phyloP scores from a whole-genome alignment of 2,113 vertebrate species.

The Takifugu bimaculatus region DNA sequence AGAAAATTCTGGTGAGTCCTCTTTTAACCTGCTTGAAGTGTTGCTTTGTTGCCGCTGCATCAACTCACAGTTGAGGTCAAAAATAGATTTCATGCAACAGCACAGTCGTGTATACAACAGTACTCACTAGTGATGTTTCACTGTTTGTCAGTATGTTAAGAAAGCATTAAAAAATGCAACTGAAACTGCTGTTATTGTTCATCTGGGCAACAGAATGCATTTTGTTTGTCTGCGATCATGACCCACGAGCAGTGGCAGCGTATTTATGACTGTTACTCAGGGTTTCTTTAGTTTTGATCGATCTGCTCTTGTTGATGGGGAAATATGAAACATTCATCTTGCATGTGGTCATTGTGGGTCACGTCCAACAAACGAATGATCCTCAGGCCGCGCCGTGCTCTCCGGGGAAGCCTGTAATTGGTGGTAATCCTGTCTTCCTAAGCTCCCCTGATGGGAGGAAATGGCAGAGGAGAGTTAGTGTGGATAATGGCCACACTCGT shows the following conservation, averaged over 20 bases:
- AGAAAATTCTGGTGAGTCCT: conserved; percentile 63
- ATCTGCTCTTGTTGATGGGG: conserved; percentile 19
- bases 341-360: conserved; percentile 31
- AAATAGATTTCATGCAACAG: too few relatives aligned
- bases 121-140: too few relatives aligned
- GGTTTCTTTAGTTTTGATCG: conserved; percentile 24
- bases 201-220: too few relatives aligned
- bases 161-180: too few relatives aligned
- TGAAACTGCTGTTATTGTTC: too few relatives aligned
- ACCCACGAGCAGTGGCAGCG: too few relatives aligned
- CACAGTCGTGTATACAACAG: too few relatives aligned
- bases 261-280: background rate
- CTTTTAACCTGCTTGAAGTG: conserved; percentile 6
- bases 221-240: too few relatives aligned
- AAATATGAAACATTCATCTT: conserved; percentile 39
- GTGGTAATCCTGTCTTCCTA: conserved; percentile 63
- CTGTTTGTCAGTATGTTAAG: too few relatives aligned
- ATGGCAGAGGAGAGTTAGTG: conserved; percentile 36
- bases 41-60: background rate
- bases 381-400: conserved; percentile 27
- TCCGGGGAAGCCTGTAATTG: conserved; percentile 57
- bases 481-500: conserved; percentile 47
- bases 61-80: too few relatives aligned
- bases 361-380: conserved; percentile 47
- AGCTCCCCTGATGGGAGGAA: conserved; percentile 53